Evolutionary conservation across 2,888 invertebrate genomes (phyloP).

Genomic region (Tubulanus polymorphus): DNA sequence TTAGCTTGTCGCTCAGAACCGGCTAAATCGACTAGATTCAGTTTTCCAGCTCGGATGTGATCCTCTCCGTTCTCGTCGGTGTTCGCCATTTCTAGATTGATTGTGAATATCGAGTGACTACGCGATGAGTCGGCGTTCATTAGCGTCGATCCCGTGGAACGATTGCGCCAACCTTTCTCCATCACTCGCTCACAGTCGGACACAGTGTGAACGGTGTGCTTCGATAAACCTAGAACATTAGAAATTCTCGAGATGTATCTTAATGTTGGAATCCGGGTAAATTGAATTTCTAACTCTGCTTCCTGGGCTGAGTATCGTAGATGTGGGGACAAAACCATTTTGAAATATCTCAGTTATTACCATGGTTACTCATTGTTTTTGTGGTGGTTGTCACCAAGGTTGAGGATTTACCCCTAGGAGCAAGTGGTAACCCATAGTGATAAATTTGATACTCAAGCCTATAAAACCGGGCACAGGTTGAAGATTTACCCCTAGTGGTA

Average conservation of each 20-base stretch:
- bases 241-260: not conserved
- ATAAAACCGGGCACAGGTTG: too few relatives aligned
- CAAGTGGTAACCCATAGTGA: too few relatives aligned
- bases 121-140: constrained; percentile 83
- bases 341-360: too few relatives aligned
- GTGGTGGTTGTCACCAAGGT: too few relatives aligned
- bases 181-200: constrained; percentile 72
- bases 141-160: constrained; percentile 77
- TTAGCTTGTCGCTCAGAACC: constrained; percentile 83
- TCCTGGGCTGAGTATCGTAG: too few relatives aligned
- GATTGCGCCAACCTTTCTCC: constrained; percentile 71
- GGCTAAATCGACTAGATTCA: constrained; percentile 84
- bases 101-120: constrained; percentile 83
- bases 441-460: too few relatives aligned
- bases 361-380: too few relatives aligned
- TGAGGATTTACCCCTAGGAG: too few relatives aligned
- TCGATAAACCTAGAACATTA: constrained; percentile 60
- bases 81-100: constrained; percentile 76
- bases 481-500: too few relatives aligned
- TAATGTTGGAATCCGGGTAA: not conserved
- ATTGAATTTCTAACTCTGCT: too few relatives aligned
- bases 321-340: too few relatives aligned
- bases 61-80: constrained; percentile 56
- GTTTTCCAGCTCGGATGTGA: constrained; percentile 66
- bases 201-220: constrained; percentile 74